Percentiles rank a stretch among this genome's conserved stretches.
These are phyloP conservation scores for Spongia lamella DNA, from an alignment of 37 sponge, comb jelly and placozoan genomes.

Conservation along the genomic window DNA sequence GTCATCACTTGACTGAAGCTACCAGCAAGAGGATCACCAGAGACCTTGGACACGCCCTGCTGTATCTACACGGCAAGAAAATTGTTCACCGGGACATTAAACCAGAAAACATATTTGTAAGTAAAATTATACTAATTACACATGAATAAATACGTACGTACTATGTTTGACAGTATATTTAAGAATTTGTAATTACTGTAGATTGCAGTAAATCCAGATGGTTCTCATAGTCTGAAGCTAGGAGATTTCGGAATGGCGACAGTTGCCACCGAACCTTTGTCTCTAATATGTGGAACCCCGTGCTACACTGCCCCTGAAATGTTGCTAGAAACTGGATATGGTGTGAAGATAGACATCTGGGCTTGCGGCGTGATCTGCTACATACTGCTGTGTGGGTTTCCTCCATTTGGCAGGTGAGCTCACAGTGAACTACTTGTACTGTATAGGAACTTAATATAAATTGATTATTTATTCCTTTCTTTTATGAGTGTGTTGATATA, in stretches of 20 bases:
- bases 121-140: too few species aligned
- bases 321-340: constrained; percentile 73
- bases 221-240: constrained; percentile 56
- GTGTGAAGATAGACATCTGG: constrained; percentile 84
- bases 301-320: constrained; percentile 85
- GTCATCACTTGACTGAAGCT: constrained; percentile 58
- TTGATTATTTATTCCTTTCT: too few species aligned
- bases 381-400: constrained; percentile 70
- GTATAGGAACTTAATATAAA: too few species aligned
- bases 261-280: constrained; percentile 66
- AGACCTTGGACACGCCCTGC: constrained; percentile 75
- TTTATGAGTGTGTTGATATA: too few species aligned
- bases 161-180: too few species aligned
- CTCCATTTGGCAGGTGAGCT: constrained; percentile 64
- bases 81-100: constrained; percentile 78
- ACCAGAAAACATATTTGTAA: constrained; percentile 82
- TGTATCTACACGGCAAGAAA: constrained; percentile 78
- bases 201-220: constrained; percentile 37
- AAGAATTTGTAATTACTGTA: not conserved
- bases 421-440: too few species aligned
- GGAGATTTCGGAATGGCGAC: constrained; percentile 74
- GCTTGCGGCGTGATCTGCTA: constrained; percentile 83
- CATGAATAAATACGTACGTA: too few species aligned
- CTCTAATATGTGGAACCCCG: constrained; percentile 61
- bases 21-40: constrained; percentile 37